Evolutionary conservation across 1,140 invertebrate species (phyloP), one percentile per base, ranked within the genome.

Genomic region (Uloborus diversus): DNA sequence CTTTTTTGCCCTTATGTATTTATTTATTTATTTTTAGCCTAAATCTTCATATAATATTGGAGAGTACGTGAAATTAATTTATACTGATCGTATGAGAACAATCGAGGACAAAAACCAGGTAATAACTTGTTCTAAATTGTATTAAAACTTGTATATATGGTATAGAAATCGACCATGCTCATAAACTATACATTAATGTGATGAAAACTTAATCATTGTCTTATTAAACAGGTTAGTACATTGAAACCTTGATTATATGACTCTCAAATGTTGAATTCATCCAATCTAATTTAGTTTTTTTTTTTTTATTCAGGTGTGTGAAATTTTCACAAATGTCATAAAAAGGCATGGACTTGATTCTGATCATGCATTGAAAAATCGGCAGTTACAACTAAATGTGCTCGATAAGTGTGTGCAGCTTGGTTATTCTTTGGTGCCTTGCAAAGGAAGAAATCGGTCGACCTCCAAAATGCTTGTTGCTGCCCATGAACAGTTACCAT

Each of bases 31-130:
- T 28, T 35, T 28, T 30, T 25, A 81, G 80, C 13, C 14, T 83
- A n/a, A 78, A 83, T 83, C 71, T 47, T 56, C 47, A 1, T 81
- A 82, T 20, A 88, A 91, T 83, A 90, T 92, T 35, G 92, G 91
- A 53, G 89, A 90, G 81, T 92, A 89, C 86, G 90, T 94, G 0
- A 88, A 92, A 79, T 88, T 96, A 68, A 89, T 98, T 56, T 97
- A 96, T 85, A 88, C 90, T 1, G 91, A 93, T 83, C 89, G 96
- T 83, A 94, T 97, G 92, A 88, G 94, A 82, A 93, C 90, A 47
- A 53, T 81, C 1, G 87, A 88, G 81, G 95, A 97, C 86, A 93
- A 92, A 87, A 83, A 89, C 32, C 88, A 88, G 84, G 90, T 92
- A 80, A n/a, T 7, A 30, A n/a, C 7, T 27, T 35, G 27, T 30